Base-by-base conservation (phyloP, 1,140 invertebrate species). In the Habropoda laboriosa region DNA sequence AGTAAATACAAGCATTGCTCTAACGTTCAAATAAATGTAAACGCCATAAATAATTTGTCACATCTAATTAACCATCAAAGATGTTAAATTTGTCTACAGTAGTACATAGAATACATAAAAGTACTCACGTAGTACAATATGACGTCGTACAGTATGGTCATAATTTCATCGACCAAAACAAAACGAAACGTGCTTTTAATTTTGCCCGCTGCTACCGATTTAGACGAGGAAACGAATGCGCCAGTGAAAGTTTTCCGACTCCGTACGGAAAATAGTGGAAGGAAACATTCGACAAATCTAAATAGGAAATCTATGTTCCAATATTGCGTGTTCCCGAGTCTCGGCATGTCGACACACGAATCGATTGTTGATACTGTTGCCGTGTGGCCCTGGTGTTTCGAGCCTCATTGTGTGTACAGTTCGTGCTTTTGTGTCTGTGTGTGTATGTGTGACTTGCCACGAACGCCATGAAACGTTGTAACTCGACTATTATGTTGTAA, bases 251-350 rank as follows among this genome's bases (percentile, higher is more conserved):
- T 49, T 60, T 4, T 4, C 2, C 10, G 18, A 42, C n/a, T 40
- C 35, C 0, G 24, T 3, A 6, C 6, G 32, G 32, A 74, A 74
- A 74, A 38, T 63, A 21, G 40, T 12, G 30, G 18, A 45, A 60
- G 58, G 21, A 74, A 74, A 47, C 58, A 40, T 61, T 42, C 45
- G 42, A 63, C 71, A 27, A 74, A 74, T 74, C 71, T 63, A 74
- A 74, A 74, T 74, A 61, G 42, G 45, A 63, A 74, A 63, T 63
- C 57, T 63, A 51, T 74, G 71, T 61, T 35, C 32, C 71, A 18
- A 63, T 74, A 74, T 74, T 74, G 71, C 70, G 55, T 74, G 58
- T 63, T 40, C 57, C 12, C n/a, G 32, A 16, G 32, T 13, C 58
- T 10, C 13, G 12, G 35, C 24, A 63, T 63, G 58, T 51, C 45